phyloP scores from a whole-genome alignment of 2,888 invertebrate genomes.

The Orthonevra nobilis region DNA sequence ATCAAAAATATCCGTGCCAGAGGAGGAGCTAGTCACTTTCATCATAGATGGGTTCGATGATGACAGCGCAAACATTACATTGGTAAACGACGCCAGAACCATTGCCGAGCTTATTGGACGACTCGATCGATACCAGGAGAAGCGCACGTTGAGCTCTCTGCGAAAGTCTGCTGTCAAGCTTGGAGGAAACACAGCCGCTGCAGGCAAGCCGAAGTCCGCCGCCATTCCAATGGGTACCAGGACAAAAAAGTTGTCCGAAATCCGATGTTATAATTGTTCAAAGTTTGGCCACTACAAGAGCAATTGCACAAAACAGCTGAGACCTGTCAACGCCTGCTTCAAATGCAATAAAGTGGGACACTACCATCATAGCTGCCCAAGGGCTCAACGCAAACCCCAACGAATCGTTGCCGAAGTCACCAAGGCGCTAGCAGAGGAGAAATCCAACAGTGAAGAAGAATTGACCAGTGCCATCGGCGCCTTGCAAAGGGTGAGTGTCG shows the following conservation, averaged over 20 bases:
- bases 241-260: constrained; percentile 4
- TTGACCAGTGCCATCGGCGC: constrained; percentile 21
- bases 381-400: constrained; percentile 21
- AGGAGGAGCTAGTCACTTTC: constrained; percentile 8
- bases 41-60: constrained; percentile 33
- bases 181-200: neutral
- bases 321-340: constrained; percentile 18
- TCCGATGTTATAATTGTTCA: constrained; percentile 42
- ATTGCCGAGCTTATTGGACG: constrained; percentile 8
- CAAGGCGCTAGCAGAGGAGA: constrained; percentile 4
- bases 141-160: neutral
- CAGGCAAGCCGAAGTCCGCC: constrained; percentile 8
- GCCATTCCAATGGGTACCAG: neutral
- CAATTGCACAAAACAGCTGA: constrained; percentile 27
- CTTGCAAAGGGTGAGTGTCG: constrained; percentile 32
- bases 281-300: constrained; percentile 31
- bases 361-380: constrained; percentile 13
- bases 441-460: constrained; percentile 11
- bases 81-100: constrained; percentile 17
- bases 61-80: constrained; percentile 7
- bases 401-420: constrained; percentile 31
- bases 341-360: constrained; percentile 23
- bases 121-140: constrained; percentile 30
- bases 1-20: constrained; percentile 22
- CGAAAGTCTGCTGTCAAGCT: neutral